phyloP scores from a whole-genome alignment of 2,888 invertebrate genomes.

The Argyresthia albistria region DNA sequence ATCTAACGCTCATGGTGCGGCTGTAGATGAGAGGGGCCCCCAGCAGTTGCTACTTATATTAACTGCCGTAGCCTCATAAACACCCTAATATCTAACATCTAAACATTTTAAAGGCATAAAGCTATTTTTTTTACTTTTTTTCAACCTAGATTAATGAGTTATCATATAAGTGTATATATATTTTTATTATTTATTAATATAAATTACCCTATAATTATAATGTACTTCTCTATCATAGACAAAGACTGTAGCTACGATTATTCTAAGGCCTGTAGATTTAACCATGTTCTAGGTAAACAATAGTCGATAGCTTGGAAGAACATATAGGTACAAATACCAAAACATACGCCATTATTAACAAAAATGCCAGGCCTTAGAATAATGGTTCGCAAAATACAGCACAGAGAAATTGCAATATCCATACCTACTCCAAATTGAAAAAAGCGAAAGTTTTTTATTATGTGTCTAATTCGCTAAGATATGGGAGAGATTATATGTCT shows the following conservation, averaged over 20 bases:
- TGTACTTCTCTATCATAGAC: slow-evolving; percentile 67
- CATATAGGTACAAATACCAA: too few species aligned
- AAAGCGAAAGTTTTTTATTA: slow-evolving; percentile 52
- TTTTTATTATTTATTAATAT: slow-evolving; percentile 59
- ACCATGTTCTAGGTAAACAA: not conserved
- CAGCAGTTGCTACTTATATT: slow-evolving; percentile 48
- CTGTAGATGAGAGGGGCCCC: slow-evolving; percentile 22
- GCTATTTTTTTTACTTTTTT: slow-evolving; percentile 57
- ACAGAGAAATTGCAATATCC: slow-evolving; percentile 10
- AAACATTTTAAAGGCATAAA: slow-evolving; percentile 69
- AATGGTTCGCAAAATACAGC: slow-evolving; percentile 4
- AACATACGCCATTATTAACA: not conserved
- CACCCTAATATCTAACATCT: slow-evolving; percentile 57
- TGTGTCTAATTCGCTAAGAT: slow-evolving; percentile 64
- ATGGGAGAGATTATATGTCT: slow-evolving; percentile 46
- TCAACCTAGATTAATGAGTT: slow-evolving; percentile 56
- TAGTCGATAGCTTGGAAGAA: not conserved
- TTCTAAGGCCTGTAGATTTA: slow-evolving; percentile 16
- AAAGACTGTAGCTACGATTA: slow-evolving; percentile 65
- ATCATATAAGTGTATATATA: slow-evolving; percentile 65
- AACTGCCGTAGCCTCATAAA: slow-evolving; percentile 42
- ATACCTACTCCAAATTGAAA: slow-evolving; percentile 38
- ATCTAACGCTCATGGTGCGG: slow-evolving; percentile 57
- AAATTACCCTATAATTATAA: slow-evolving; percentile 57
- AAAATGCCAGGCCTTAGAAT: not conserved